Base-by-base conservation (phyloP, 2,888 invertebrate genomes). In the Cephus rjabovi region DNA sequence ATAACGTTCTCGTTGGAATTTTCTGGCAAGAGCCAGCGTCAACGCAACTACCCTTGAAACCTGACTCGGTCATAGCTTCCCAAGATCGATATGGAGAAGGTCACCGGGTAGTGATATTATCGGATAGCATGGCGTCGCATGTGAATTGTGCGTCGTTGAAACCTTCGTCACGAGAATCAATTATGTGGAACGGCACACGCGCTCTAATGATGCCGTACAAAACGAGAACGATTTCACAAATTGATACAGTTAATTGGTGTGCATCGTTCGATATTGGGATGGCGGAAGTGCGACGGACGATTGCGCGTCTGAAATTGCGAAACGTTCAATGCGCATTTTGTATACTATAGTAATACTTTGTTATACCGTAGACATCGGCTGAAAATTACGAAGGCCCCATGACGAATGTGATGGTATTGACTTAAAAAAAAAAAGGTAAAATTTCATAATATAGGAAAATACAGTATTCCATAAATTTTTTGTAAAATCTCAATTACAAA, bases 61-160 rank as follows among this genome's bases (percentile, higher is more conserved):
- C 37, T n/a, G 75, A 80, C 35, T 77, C 68, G 75, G 76, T 79
- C 77, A 80, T 77, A 76, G 76, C 71, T 80, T 80, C 73, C 33
- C 33, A 33, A 34, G 79, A 79, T 77, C 77, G 77, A 80, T 76
- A 79, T 77, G 34, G 70, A 75, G 74, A 76, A 70, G 77, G 56
- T 74, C 74, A 71, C 74, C 15, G 69, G 73, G 40, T 56, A 40
- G 30, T 31, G 74, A 77, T 75, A 69, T 70, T 40, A 35, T 30
- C 74, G 56, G 56, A 56, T 56, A 56, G 56, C 1, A 56, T 56
- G 23, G 56, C 56, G 56, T 56, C 56, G 34, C 34, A 56, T 23
- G 56, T 56, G 56, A 56, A 56, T 56, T 56, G 56, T 9, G 23
- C 56, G 56, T 56, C 23, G 56, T 9, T 23, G 56, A 56, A 56